phyloP scores from a whole-genome alignment of 2,888 invertebrate species.

The Cartodere bifasciata region DNA sequence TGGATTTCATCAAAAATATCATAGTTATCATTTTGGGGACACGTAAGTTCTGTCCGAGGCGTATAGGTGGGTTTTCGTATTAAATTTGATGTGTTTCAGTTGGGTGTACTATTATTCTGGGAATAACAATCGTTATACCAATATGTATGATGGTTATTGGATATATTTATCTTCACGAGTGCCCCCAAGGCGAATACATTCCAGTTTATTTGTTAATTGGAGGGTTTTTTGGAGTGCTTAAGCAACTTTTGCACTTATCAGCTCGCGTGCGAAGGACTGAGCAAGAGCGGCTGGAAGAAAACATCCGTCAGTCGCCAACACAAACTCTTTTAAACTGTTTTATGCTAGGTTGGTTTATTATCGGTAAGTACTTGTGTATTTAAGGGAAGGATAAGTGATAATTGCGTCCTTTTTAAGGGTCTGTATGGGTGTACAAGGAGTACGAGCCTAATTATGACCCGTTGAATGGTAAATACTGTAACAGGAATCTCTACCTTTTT shows the following conservation, averaged over 20 bases:
- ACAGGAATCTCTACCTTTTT: conserved; percentile 52
- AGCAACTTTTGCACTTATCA: conserved; percentile 46
- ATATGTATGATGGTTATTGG: conserved; percentile 58
- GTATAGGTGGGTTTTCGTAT: too few relatives aligned
- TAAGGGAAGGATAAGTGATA: background rate
- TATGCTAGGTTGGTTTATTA: conserved; percentile 56
- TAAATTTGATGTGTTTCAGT: conserved; percentile 37
- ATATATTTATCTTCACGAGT: conserved; percentile 47
- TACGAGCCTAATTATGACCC: conserved; percentile 47
- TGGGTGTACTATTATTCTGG: conserved; percentile 51
- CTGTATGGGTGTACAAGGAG: conserved; percentile 56
- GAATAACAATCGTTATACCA: conserved; percentile 49
- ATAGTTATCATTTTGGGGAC: conserved; percentile 47
- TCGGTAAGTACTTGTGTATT: conserved; percentile 37
- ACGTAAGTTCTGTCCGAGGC: conserved; percentile 35
- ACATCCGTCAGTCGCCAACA: conserved; percentile 40
- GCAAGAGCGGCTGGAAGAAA: conserved; percentile 42
- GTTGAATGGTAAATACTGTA: conserved; percentile 42
- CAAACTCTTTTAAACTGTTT: conserved; percentile 48
- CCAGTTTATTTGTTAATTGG: conserved; percentile 56
- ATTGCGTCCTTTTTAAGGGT: conserved; percentile 41
- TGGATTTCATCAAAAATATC: conserved; percentile 49
- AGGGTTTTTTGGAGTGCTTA: conserved; percentile 50
- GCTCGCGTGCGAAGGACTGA: conserved; percentile 40
- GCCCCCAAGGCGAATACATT: conserved; percentile 52